Evolutionary conservation across 2,113 vertebrate genomes (phyloP).

Genomic region (Ascaphus truei): DNA sequence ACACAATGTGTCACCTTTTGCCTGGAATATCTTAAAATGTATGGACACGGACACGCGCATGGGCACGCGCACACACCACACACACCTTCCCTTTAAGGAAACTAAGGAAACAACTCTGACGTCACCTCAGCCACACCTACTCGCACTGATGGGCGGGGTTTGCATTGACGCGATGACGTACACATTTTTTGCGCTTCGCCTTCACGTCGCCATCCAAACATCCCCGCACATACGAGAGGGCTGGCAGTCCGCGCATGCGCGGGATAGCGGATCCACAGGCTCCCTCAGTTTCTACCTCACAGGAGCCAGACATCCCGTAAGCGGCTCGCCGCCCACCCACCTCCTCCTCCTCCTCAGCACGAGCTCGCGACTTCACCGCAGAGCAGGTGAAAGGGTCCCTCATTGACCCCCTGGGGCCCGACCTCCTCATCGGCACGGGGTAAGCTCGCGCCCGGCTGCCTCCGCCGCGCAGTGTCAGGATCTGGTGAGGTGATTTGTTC

Average conservation of each 20-base stretch:
- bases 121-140: neutral
- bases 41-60: no score
- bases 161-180: conserved; percentile 10
- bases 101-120: no score
- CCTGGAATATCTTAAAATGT: no score
- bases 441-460: neutral
- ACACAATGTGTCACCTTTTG: no score
- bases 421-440: neutral
- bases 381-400: no score
- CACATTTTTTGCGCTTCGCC: neutral
- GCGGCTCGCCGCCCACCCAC: neutral
- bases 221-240: neutral
- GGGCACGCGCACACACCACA: no score
- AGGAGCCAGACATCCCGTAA: neutral
- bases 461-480: neutral
- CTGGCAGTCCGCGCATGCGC: conserved; percentile 14
- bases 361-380: no score
- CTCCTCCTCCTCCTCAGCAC: neutral
- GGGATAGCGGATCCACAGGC: conserved; percentile 13
- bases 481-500: neutral
- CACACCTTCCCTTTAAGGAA: no score
- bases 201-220: conserved; percentile 13
- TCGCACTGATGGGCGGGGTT: neutral
- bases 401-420: no score
- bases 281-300: neutral